Conservation (phyloP, 2,797 vertebrate genomes). For the Leucoraja ocellata region DNA sequence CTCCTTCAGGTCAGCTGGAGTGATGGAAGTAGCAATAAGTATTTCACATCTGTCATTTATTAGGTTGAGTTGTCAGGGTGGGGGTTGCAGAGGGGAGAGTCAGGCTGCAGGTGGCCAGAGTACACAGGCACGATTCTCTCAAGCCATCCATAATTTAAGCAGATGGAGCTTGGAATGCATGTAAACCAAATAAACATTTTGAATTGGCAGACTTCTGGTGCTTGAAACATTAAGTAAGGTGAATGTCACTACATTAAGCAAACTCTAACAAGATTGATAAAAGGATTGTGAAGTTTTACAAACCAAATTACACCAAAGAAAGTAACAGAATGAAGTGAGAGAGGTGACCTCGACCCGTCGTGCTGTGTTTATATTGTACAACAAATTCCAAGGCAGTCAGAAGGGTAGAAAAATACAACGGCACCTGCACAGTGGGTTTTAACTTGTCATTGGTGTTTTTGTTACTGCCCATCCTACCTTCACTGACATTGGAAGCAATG, state of each 20-base stretch:
- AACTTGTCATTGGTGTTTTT: background rate
- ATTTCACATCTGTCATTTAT: background rate
- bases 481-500: background rate
- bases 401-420: background rate
- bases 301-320: background rate
- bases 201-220: background rate
- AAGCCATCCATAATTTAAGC: background rate
- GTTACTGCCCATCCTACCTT: background rate
- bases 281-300: background rate
- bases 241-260: background rate
- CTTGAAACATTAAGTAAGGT: background rate
- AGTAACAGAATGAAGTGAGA: background rate
- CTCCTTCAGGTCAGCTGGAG: background rate
- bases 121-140: background rate
- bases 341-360: background rate
- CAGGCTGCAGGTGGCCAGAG: background rate
- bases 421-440: background rate
- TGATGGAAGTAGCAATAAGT: background rate
- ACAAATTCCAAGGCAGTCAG: background rate
- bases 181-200: background rate
- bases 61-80: background rate
- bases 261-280: background rate
- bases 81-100: background rate
- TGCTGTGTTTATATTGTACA: background rate
- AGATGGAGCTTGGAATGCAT: constrained; percentile 12